Percentiles rank a stretch among this genome's conserved stretches.
Conservation (phyloP, 2,888 invertebrate genomes). For the Macrophya annulata region DNA sequence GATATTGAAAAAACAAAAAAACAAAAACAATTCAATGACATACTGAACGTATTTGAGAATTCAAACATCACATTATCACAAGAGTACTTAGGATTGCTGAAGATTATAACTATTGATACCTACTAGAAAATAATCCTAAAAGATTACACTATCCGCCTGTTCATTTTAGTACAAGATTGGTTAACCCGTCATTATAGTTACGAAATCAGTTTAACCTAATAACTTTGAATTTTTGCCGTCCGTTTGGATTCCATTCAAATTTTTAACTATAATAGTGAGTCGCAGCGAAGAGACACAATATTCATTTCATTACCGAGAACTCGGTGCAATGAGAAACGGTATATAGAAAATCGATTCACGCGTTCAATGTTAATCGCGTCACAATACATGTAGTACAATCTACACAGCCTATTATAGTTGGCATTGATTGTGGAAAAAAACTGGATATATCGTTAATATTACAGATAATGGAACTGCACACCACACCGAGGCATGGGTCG, state of each 20-base stretch:
- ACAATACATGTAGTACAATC: not conserved
- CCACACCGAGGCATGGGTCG: conserved; percentile 68
- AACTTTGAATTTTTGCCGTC: not conserved
- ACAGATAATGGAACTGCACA: conserved; percentile 74
- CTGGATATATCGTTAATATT: conserved; percentile 7
- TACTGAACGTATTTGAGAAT: too few relatives aligned
- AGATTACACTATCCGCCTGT: not conserved
- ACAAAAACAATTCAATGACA: too few relatives aligned
- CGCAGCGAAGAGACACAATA: not conserved
- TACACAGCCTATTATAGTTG: not conserved
- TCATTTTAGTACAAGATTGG: not conserved
- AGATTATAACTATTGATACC: not conserved
- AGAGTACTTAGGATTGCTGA: not conserved
- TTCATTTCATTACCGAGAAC: not conserved
- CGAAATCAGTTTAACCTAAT: not conserved
- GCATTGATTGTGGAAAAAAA: not conserved
- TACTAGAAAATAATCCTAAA: not conserved
- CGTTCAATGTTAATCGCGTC: not conserved
- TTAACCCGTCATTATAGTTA: not conserved
- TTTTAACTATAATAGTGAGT: not conserved
- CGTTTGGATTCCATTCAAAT: not conserved
- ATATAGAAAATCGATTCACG: not conserved
- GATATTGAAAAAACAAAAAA: not conserved
- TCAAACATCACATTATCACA: not conserved
- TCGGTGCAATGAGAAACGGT: not conserved